Evolutionary conservation across 2,797 vertebrate species (phyloP), one percentile per base, ranked within the genome.

Genomic region (Monodelphis domestica): DNA sequence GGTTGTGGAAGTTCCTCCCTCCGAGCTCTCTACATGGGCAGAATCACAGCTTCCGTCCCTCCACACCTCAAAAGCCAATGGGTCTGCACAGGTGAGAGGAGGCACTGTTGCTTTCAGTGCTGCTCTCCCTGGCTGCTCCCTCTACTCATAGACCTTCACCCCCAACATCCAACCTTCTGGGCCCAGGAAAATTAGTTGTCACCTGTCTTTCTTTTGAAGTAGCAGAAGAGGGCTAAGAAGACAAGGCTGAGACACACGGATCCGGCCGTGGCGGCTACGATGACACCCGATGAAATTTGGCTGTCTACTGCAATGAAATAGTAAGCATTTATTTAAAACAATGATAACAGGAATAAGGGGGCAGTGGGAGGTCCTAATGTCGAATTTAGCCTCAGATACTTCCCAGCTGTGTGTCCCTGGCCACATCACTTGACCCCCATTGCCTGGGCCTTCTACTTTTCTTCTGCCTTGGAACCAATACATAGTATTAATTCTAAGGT

Each of bases 181-280:
- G 50, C 30, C 30, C n/a, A 6, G 28, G 0, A 0, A 91, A 53
- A 54, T 56, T 53, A 51, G 21, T 0, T 0, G 78, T 91, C 0
- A 0, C 91, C 95, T 45, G 53, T 92, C 53, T 0, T 26, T 90
- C 88, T 98, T 92, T 93, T 97, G 59, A 92, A 30, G 90, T 88
- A 95, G 57, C 94, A 0, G 94, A 53, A 97, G 90, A 97, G 11
- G 0, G 38, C 0, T 0, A 63, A 28, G 89, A 97, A 5, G 54
- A 87, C 4, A 0, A 95, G 54, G 63, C 96, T 26, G 2, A 96
- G 63, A 33, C 95, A 90, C 88, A 96, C 54, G 10, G 93, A 89
- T 0, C 53, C 90, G 3, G 28, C 51, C n/a, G 54, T 87, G 92
- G 24, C 9, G 38, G 24, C 0, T 38, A 93, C 4, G 70, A 78